Conservation (phyloP, 2,113 vertebrate species). For the Bubo bubo region DNA sequence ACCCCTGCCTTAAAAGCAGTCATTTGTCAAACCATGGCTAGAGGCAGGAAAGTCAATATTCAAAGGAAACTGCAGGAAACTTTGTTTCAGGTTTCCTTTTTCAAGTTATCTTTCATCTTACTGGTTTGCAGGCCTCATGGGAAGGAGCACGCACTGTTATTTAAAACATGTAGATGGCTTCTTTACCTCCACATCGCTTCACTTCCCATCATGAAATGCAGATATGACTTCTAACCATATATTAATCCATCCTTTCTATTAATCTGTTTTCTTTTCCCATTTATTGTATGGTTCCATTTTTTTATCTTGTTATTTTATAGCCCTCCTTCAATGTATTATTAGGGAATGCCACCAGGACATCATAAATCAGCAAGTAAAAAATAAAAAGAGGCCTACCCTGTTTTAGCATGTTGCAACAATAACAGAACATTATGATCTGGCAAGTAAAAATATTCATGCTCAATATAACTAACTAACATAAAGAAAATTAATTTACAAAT, state of each 20-base stretch:
- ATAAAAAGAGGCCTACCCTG: not conserved
- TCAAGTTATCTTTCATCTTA: not conserved
- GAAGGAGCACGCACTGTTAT: not conserved
- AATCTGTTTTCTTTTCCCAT: not conserved
- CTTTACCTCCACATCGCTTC: not conserved
- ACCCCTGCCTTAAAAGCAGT: not conserved
- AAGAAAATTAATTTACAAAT: not conserved
- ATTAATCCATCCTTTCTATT: not conserved
- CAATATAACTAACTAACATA: not conserved
- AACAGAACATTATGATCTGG: not conserved
- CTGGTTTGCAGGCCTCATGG: not conserved
- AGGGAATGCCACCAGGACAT: not conserved
- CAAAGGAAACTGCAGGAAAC: not conserved
- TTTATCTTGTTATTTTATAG: not conserved
- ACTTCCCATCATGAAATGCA: not conserved
- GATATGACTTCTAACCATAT: not conserved
- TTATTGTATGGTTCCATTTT: not conserved
- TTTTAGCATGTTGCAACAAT: not conserved
- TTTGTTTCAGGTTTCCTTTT: constrained; percentile 4
- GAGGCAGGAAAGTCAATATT: not conserved
- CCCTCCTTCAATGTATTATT: not conserved
- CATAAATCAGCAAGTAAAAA: not conserved
- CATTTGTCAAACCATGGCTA: not conserved
- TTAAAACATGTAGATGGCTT: not conserved
- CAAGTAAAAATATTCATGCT: not conserved